phyloP scores from a whole-genome alignment of 2,113 vertebrate species.

The Caretta caretta region DNA sequence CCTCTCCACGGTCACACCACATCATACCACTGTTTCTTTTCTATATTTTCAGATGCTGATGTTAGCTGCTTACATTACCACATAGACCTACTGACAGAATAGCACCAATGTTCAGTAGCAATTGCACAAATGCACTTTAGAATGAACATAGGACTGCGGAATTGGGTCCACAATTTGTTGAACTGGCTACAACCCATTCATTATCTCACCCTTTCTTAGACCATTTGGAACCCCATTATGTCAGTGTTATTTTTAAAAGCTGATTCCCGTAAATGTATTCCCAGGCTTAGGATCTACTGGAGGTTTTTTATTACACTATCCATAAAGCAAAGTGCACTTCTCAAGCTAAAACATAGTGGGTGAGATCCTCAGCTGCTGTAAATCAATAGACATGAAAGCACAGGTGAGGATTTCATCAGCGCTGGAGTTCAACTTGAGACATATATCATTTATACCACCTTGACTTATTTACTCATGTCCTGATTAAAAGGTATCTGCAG shows the following conservation, averaged over 20 bases:
- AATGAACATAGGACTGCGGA: not conserved
- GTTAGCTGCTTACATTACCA: not conserved
- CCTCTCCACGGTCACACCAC: not conserved
- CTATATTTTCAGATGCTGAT: not conserved
- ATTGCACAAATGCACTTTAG: not conserved
- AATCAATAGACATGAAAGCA: not conserved
- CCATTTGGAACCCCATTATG: not conserved
- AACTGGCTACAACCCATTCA: not conserved
- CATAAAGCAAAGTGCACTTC: not conserved
- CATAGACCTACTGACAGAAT: not conserved
- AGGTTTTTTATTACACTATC: not conserved
- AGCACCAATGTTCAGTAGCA: not conserved
- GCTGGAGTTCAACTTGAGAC: not conserved
- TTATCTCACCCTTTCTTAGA: not conserved
- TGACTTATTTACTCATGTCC: not conserved
- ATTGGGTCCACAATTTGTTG: not conserved
- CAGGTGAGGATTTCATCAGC: not conserved
- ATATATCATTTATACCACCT: not conserved
- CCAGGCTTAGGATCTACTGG: not conserved
- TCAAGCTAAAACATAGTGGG: not conserved
- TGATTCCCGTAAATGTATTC: not conserved
- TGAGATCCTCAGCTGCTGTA: not conserved
- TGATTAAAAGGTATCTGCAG: not conserved
- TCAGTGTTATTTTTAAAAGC: not conserved
- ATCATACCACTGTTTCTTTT: not conserved